These are phyloP conservation scores for Notamacropus eugenii DNA, from an alignment of 2,797 vertebrate genomes.

Conservation along the genomic window DNA sequence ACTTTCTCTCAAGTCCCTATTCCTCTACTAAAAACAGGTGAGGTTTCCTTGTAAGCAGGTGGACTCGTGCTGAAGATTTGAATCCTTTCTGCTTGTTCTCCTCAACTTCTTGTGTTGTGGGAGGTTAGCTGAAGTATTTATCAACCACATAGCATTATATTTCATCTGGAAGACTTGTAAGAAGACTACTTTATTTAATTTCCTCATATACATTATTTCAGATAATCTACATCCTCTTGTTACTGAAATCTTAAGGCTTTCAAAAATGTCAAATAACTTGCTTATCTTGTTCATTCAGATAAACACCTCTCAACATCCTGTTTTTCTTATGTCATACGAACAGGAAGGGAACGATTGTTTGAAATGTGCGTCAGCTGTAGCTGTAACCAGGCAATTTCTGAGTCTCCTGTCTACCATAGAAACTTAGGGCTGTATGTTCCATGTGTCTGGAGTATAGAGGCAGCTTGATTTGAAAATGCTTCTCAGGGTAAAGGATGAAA, in stretches of 20 bases:
- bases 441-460: neutral
- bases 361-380: conserved; percentile 79
- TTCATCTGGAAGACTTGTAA: neutral
- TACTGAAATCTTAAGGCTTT: conserved; percentile 22
- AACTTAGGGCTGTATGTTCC: conserved; percentile 34
- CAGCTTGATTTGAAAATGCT: neutral
- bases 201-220: conserved; percentile 10
- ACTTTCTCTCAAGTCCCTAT: neutral
- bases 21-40: neutral
- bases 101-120: neutral
- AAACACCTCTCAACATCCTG: conserved; percentile 82
- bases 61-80: neutral
- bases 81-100: neutral
- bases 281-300: conserved; percentile 80
- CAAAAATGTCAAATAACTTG: conserved; percentile 47
- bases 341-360: conserved; percentile 83
- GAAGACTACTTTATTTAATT: neutral
- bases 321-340: conserved; percentile 79
- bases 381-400: conserved; percentile 52
- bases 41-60: neutral
- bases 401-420: conserved; percentile 67
- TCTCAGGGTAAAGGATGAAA: neutral
- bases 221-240: neutral
- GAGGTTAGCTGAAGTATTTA: neutral
- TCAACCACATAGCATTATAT: neutral